Percentiles rank a stretch among this genome's conserved stretches.
phyloP scores from a whole-genome alignment of 2,797 vertebrate species.

The Novumbra hubbsi region DNA sequence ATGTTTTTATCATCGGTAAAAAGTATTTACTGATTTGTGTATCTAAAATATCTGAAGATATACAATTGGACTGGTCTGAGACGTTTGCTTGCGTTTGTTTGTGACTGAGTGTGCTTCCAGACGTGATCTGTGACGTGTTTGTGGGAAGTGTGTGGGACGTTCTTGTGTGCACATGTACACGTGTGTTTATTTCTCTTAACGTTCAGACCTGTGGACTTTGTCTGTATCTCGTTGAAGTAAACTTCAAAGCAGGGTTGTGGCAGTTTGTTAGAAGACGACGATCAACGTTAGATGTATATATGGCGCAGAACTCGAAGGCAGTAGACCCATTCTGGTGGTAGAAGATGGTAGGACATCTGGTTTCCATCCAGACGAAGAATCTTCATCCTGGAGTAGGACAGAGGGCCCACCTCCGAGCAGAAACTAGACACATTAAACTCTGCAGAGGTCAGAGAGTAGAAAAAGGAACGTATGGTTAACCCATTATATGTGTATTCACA shows the following conservation, averaged over 20 bases:
- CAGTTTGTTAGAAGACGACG: neutral
- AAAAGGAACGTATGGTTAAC: neutral
- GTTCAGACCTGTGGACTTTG: neutral
- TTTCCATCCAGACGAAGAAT: constrained; percentile 77
- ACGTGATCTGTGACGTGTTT: neutral
- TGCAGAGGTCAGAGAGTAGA: constrained; percentile 42
- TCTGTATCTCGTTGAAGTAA: neutral
- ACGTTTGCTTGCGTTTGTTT: neutral
- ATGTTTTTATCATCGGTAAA: no score
- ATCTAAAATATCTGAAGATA: neutral
- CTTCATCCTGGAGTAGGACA: constrained; percentile 73
- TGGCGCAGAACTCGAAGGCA: constrained; percentile 71
- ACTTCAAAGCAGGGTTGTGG: neutral
- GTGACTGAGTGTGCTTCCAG: no score
- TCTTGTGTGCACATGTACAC: neutral
- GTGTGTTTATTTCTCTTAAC: neutral
- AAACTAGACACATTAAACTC: constrained; percentile 75
- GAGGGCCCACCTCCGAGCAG: constrained; percentile 69
- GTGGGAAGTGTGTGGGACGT: neutral
- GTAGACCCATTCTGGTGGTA: constrained; percentile 74
- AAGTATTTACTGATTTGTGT: no score
- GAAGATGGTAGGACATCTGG: constrained; percentile 63
- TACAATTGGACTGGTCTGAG: neutral
- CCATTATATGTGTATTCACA: neutral
- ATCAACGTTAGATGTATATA: constrained; percentile 55